Base-by-base conservation (phyloP, 2,888 invertebrate species). In the Pseudococcus jackbeardsleyi region DNA sequence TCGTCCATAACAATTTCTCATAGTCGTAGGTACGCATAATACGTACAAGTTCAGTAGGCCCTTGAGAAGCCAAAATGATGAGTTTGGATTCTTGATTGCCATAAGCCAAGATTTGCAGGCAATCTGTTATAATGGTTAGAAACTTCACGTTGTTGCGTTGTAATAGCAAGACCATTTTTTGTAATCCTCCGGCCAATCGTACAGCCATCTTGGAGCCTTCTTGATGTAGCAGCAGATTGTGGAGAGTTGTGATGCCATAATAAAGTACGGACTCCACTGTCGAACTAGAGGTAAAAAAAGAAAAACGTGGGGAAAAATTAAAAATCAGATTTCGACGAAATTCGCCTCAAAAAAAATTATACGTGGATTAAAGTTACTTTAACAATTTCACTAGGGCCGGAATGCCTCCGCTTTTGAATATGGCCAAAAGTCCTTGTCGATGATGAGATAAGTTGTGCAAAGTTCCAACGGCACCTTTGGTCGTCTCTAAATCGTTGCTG, bases 161-260 rank as follows among this genome's bases (percentile, higher is more conserved):
- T 59, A 99, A 93, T 12, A 98, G 92, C 4, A 97, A 96, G 17
- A 98, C 97, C 98, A 98, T 98, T 92, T 98, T 99, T 92, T 99
- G 99, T 17, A 99, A 93, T 26, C 99, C 99, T 54, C 99, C 99
- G 88, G 98, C 98, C 46, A 98, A 93, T 89, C 99, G 95, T 0
- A 99, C 98, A 0, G 98, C 98, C 96, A 97, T 98, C 92, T 99
- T 99, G 77, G 98, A 98, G 48, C 98, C 98, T 91, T 99, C 99
- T 92, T 99, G 99, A 92, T 99, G 99, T 88, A 99, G 93, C 88
- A 99, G 93, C 64, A 99, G 93, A 92, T 99, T 99, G 92, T 99
- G 99, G 85, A 99, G 94, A 33, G 99, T 99, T 1, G 99, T 99
- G 90, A 99, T 98, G 8, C 99, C 99, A 91, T 99, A 99, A 92